Percentiles rank a stretch among this genome's conserved stretches.
Conservation (phyloP, 1,140 invertebrate species). For the Aleiodes sp. region DNA sequence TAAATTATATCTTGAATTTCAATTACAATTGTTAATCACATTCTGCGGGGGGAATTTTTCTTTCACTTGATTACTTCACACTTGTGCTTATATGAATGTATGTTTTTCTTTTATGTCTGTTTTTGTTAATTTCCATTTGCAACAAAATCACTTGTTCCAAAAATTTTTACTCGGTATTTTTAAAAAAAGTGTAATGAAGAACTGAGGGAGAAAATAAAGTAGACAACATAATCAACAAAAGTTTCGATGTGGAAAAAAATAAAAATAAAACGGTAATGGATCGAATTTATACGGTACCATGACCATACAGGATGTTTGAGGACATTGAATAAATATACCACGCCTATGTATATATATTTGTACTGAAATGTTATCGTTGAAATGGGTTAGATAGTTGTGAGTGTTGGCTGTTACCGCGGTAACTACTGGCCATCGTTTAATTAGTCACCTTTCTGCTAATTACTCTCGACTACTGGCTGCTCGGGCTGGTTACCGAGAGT, state of each 20-base stretch:
- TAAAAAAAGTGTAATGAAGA: neutral
- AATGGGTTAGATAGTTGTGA: constrained; percentile 22
- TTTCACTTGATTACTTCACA: constrained; percentile 6
- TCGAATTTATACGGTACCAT: constrained; percentile 17
- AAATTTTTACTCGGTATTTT: neutral
- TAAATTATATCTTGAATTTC: constrained; percentile 19
- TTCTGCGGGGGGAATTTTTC: neutral
- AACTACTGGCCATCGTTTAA: constrained; percentile 28
- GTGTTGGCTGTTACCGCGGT: constrained; percentile 11
- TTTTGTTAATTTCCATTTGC: neutral
- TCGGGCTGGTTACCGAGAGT: neutral
- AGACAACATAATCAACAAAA: too few species aligned
- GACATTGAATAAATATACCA: constrained; percentile 18
- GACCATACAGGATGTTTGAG: constrained; percentile 23
- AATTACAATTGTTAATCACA: constrained; percentile 25
- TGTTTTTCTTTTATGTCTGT: neutral
- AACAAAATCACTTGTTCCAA: neutral
- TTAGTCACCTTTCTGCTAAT: constrained; percentile 29
- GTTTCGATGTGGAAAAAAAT: neutral
- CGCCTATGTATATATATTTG: constrained; percentile 16
- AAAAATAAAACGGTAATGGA: constrained; percentile 11
- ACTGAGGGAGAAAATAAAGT: neutral
- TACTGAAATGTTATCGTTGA: constrained; percentile 19
- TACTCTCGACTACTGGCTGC: constrained; percentile 19
- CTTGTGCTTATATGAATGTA: neutral